A percentile compares a stretch with the other conserved stretches of the same genome.
phyloP scores from a whole-genome alignment of 2,797 vertebrate species.

The Etheostoma nigrum region DNA sequence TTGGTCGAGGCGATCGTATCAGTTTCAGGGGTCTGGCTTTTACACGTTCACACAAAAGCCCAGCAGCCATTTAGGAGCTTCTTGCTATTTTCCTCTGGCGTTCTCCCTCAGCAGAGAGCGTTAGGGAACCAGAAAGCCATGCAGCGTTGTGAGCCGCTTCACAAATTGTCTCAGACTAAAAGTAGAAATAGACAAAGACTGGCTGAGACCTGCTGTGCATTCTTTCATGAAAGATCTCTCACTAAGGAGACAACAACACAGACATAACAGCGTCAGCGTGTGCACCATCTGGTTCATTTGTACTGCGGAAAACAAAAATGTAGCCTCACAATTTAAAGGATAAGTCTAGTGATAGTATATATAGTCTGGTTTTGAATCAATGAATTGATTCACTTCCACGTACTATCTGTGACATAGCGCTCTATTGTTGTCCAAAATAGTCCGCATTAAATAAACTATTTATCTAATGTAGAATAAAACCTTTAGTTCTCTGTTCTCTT shows the following conservation, averaged over 20 bases:
- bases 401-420: not conserved
- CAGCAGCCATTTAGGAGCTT: conserved; percentile 39
- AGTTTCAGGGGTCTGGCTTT: conserved; percentile 58
- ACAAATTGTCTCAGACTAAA: conserved; percentile 28
- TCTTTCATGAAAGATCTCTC: conserved; percentile 33
- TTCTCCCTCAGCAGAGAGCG: conserved; percentile 10
- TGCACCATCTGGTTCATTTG: conserved; percentile 5
- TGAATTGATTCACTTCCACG: not conserved
- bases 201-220: conserved; percentile 25
- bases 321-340: not conserved
- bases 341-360: no score
- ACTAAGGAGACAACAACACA: conserved; percentile 38
- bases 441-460: not conserved
- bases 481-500: not conserved
- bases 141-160: conserved; percentile 29
- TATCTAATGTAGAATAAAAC: not conserved
- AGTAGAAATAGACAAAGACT: conserved; percentile 36
- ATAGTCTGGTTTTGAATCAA: not conserved
- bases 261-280: conserved; percentile 4
- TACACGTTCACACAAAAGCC: conserved; percentile 33
- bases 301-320: not conserved
- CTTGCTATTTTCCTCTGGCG: conserved; percentile 10
- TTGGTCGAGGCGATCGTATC: conserved; percentile 68
- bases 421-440: not conserved
- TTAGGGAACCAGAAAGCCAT: conserved; percentile 24